Percentiles rank a stretch among this genome's conserved stretches.
Evolutionary conservation across 1,140 invertebrate species (phyloP).

Genomic region (Cyclina sinensis): DNA sequence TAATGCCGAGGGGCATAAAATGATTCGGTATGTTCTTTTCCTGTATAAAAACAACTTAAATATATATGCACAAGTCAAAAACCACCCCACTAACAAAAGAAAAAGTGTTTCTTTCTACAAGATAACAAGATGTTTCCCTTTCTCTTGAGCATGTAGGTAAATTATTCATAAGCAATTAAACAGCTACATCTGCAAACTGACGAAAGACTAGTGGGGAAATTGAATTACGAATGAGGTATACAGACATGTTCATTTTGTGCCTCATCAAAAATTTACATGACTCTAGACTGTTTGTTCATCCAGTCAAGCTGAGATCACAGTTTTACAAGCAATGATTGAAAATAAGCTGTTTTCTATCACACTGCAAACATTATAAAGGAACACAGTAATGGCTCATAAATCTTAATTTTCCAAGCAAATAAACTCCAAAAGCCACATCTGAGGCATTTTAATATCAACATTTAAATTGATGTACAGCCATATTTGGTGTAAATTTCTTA

Average conservation of each 20-base stretch:
- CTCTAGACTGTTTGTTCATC: not conserved
- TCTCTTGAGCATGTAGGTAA: too few relatives aligned
- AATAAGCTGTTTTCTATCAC: not conserved
- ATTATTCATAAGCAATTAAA: conserved; percentile 23
- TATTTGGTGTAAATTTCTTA: not conserved
- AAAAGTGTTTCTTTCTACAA: too few relatives aligned
- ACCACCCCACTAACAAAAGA: too few relatives aligned
- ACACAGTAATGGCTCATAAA: not conserved
- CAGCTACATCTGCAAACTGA: not conserved
- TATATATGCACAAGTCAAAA: too few relatives aligned
- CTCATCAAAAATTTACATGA: not conserved
- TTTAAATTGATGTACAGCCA: not conserved
- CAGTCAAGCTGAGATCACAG: not conserved
- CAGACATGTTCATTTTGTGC: not conserved
- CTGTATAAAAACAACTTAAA: too few relatives aligned
- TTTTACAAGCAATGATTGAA: not conserved
- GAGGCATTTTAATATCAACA: not conserved
- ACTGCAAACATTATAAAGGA: too few relatives aligned
- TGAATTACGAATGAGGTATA: not conserved
- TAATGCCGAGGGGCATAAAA: too few relatives aligned
- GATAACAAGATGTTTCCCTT: too few relatives aligned
- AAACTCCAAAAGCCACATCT: too few relatives aligned
- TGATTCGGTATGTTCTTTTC: too few relatives aligned
- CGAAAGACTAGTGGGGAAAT: not conserved
- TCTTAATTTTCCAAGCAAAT: not conserved